Conservation (phyloP, 2,797 vertebrate genomes). For the Manis javanica region DNA sequence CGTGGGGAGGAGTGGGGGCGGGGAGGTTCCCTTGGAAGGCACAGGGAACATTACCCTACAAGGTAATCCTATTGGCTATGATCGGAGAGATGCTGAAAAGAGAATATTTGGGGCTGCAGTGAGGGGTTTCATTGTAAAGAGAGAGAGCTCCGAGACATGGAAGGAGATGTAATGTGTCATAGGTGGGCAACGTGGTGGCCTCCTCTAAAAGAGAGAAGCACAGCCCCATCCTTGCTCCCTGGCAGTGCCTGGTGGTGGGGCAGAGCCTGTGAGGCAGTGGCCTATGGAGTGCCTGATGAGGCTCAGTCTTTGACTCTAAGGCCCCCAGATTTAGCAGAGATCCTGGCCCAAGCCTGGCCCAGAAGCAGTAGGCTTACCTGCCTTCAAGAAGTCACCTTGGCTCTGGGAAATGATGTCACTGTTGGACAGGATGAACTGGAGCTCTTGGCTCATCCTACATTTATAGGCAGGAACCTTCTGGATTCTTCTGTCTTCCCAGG, state of each 20-base stretch:
- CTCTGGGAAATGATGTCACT: neutral
- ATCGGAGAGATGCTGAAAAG: neutral
- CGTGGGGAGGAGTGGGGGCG: neutral
- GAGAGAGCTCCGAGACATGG: no score
- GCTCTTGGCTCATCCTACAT: neutral
- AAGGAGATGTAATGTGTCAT: no score
- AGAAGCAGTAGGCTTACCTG: neutral
- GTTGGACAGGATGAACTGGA: neutral
- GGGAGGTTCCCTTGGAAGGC: neutral
- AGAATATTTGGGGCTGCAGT: neutral
- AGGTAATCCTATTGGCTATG: neutral
- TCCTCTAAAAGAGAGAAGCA: neutral
- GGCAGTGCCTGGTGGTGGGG: neutral
- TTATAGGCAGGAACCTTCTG: neutral
- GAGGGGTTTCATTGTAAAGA: neutral
- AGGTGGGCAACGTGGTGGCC: neutral
- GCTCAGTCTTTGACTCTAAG: neutral
- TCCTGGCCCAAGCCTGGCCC: neutral
- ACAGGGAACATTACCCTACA: neutral
- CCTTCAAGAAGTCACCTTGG: neutral
- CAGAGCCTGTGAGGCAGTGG: neutral
- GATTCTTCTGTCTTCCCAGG: neutral
- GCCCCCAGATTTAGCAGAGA: neutral
- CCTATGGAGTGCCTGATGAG: neutral
- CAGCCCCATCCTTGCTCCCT: neutral